Conservation (phyloP, 2,888 invertebrate species). For the Hydrotaea diabolus region DNA sequence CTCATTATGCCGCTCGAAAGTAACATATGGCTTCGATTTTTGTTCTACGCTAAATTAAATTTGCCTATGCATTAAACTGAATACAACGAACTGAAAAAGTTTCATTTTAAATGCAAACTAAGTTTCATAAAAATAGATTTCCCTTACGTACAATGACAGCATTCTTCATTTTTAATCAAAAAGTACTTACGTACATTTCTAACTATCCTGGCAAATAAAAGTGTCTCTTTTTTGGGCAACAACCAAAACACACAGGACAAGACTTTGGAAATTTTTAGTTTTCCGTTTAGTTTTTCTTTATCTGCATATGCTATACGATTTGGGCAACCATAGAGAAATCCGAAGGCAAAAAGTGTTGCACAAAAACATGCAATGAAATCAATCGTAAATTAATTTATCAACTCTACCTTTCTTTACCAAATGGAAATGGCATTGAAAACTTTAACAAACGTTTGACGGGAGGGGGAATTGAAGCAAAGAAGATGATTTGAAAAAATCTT, state of each 20-base stretch:
- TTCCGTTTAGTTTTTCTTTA: not conserved
- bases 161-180: not conserved
- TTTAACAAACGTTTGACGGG: not conserved
- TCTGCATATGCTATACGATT: not conserved
- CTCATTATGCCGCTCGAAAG: too few relatives aligned
- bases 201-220: not conserved
- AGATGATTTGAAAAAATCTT: not conserved
- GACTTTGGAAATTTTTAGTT: not conserved
- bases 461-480: too few relatives aligned
- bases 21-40: too few relatives aligned
- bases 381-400: slow-evolving; percentile 27
- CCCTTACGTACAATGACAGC: not conserved
- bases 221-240: not conserved
- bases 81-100: not conserved
- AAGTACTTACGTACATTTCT: not conserved
- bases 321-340: not conserved
- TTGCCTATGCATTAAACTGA: too few relatives aligned
- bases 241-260: not conserved
- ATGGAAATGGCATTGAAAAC: not conserved
- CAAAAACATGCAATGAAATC: slow-evolving; percentile 3
- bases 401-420: not conserved
- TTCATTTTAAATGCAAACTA: not conserved
- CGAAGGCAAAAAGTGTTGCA: not conserved
- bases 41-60: too few relatives aligned
- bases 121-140: not conserved